A percentile compares a stretch with the other conserved stretches of the same genome.
Evolutionary conservation across 1,140 invertebrate species (phyloP).

Genomic region (Zaprionus tsacasi): DNA sequence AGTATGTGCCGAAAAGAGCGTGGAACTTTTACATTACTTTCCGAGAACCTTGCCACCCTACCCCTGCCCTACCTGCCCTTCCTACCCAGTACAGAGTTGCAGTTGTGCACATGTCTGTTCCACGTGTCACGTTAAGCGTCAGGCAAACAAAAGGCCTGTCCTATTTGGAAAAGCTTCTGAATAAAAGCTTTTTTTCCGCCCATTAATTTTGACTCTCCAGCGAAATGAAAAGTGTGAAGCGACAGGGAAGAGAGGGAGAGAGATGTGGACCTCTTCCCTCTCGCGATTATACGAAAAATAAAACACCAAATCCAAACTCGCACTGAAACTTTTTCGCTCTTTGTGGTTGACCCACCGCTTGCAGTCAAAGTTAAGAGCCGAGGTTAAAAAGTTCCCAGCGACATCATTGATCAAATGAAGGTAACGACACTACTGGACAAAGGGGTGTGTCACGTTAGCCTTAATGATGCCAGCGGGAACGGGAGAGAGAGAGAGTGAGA

Average conservation of each 20-base stretch:
- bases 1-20: slow-evolving; percentile 7
- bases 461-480: slow-evolving; percentile 23
- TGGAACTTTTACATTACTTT: slow-evolving; percentile 60
- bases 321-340: slow-evolving; percentile 45
- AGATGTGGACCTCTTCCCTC: slow-evolving; percentile 29
- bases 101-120: slow-evolving; percentile 59
- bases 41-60: background rate
- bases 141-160: slow-evolving; percentile 73
- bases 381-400: slow-evolving; percentile 40
- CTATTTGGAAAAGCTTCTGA: slow-evolving; percentile 47
- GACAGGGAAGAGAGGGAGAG: slow-evolving; percentile 17
- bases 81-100: background rate
- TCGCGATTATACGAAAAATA: slow-evolving; percentile 16
- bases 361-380: slow-evolving; percentile 54
- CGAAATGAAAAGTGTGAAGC: slow-evolving; percentile 67
- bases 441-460: slow-evolving; percentile 37
- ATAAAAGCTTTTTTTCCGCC: slow-evolving; percentile 66
- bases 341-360: slow-evolving; percentile 49
- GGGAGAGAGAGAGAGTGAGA: background rate
- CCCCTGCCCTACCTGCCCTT: background rate
- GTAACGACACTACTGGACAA: background rate
- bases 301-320: slow-evolving; percentile 38
- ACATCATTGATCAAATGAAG: slow-evolving; percentile 56
- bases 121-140: slow-evolving; percentile 77
- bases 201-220: slow-evolving; percentile 64